Conservation (phyloP, 2,113 vertebrate genomes). For the Rhadina sibilatrix region DNA sequence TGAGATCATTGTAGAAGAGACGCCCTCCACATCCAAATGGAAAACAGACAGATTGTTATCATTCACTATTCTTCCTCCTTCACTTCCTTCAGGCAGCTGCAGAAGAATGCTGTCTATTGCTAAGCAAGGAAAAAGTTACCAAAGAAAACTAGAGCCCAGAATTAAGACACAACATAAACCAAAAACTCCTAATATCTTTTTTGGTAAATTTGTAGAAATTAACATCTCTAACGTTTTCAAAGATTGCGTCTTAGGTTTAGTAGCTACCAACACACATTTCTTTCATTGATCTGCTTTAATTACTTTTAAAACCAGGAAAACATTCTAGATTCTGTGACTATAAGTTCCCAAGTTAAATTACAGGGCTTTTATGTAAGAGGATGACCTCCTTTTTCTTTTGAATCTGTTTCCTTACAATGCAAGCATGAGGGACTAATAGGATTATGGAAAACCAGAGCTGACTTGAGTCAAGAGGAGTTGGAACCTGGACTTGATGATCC, state of each 20-base stretch:
- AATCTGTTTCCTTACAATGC: background rate
- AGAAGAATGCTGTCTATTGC: background rate
- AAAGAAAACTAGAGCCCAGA: background rate
- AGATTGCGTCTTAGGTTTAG: background rate
- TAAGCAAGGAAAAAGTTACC: constrained; percentile 14
- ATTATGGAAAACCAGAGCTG: background rate
- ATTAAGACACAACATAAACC: background rate
- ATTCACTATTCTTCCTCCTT: constrained; percentile 34
- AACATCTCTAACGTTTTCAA: background rate
- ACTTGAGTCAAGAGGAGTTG: background rate
- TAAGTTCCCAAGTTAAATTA: background rate
- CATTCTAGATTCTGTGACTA: background rate
- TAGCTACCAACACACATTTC: background rate
- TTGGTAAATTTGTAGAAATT: background rate
- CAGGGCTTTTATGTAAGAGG: background rate
- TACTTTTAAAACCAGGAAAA: background rate
- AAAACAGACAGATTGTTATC: constrained; percentile 7
- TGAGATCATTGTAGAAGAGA: constrained; percentile 3
- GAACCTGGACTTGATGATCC: background rate
- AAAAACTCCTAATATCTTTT: background rate
- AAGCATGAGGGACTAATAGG: background rate
- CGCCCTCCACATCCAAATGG: background rate
- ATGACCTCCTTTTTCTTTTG: background rate
- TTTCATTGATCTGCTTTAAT: background rate
- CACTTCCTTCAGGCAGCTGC: constrained; percentile 40